These are phyloP conservation scores for Operophtera brumata DNA, from an alignment of 2,888 invertebrate species.

Conservation along the genomic window DNA sequence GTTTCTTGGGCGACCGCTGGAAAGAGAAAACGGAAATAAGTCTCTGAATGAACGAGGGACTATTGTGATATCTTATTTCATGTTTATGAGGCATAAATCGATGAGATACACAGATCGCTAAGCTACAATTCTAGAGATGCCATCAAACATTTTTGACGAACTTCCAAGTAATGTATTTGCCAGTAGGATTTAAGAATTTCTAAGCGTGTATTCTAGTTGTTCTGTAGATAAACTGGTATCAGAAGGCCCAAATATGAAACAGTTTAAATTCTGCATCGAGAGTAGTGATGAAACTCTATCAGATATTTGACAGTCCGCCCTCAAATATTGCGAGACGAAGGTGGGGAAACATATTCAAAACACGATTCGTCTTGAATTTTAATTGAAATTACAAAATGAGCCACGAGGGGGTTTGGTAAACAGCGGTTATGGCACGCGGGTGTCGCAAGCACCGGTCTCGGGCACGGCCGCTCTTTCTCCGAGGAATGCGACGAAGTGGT, in stretches of 20 bases:
- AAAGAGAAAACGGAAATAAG: constrained; percentile 44
- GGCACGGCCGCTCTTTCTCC: constrained; percentile 69
- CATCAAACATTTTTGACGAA: no score
- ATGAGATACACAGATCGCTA: neutral
- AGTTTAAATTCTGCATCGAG: neutral
- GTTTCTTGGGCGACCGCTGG: constrained; percentile 88
- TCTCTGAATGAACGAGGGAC: neutral
- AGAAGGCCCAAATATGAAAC: no score
- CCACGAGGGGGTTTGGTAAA: constrained; percentile 58
- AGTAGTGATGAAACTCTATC: constrained; percentile 20
- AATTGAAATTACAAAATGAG: constrained; percentile 67
- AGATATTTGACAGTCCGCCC: constrained; percentile 44
- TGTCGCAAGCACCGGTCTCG: constrained; percentile 60
- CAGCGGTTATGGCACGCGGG: constrained; percentile 51
- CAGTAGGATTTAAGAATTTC: no score
- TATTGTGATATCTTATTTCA: neutral
- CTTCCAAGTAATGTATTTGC: no score
- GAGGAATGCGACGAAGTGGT: constrained; percentile 56
- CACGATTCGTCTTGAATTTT: constrained; percentile 62
- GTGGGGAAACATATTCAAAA: constrained; percentile 51
- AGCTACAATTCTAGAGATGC: no score
- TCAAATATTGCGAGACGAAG: constrained; percentile 47
- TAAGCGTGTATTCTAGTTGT: no score
- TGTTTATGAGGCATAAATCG: constrained; percentile 26
- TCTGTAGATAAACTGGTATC: no score